A percentile compares a stretch with the other conserved stretches of the same genome.
Conservation (phyloP, 2,888 invertebrate species). For the Eurois occulta region DNA sequence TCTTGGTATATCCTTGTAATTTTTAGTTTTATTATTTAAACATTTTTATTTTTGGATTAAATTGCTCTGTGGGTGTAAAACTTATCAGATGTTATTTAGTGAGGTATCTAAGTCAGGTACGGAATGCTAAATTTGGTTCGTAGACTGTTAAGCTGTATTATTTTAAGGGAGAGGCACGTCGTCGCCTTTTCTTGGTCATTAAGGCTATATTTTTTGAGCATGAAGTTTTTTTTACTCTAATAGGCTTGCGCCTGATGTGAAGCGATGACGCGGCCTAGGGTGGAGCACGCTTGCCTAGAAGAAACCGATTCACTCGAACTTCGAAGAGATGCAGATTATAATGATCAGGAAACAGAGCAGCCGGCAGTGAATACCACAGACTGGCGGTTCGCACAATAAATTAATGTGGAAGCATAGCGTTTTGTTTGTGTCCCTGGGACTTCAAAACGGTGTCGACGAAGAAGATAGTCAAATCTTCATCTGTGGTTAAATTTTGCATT, state of each 20-base stretch:
- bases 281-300: no score
- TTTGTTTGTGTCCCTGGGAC: no score
- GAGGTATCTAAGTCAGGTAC: neutral
- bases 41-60: slow-evolving; percentile 16
- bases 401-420: no score
- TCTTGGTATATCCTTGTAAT: slow-evolving; percentile 41
- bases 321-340: neutral
- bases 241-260: no score
- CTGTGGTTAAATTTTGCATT: no score
- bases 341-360: no score
- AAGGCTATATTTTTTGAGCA: neutral
- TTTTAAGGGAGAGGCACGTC: neutral
- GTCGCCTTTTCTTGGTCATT: neutral
- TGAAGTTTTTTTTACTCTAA: neutral
- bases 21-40: slow-evolving; percentile 24
- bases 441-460: no score
- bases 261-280: no score
- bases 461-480: neutral
- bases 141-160: neutral
- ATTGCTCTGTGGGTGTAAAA: slow-evolving; percentile 30
- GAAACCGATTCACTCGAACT: no score
- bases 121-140: slow-evolving; percentile 24
- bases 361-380: no score
- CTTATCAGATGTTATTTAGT: slow-evolving; percentile 37
- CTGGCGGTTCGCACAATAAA: no score